Evolutionary conservation across 2,888 invertebrate species (phyloP).

Genomic region (Yponomeuta evonymella): DNA sequence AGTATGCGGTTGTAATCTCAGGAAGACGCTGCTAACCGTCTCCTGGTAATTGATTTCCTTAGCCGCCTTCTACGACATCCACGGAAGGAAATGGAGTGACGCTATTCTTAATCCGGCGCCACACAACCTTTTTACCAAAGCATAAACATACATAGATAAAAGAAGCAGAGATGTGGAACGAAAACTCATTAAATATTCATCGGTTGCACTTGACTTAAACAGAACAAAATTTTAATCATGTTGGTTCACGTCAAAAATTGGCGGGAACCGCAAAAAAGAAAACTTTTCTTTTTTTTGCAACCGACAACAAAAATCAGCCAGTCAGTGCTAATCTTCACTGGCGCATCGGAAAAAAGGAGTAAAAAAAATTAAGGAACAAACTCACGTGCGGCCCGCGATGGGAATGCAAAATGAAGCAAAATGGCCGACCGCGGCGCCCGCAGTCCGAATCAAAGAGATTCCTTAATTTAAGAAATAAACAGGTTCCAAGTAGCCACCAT

Average conservation of each 20-base stretch:
- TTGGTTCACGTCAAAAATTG: constrained; percentile 2
- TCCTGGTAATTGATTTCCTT: no score
- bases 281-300: neutral
- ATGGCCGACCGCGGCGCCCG: constrained; percentile 9
- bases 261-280: neutral
- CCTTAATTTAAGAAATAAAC: constrained; percentile 12
- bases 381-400: neutral
- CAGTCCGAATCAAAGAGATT: constrained; percentile 11
- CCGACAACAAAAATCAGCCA: neutral
- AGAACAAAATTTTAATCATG: constrained; percentile 1
- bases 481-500: neutral
- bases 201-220: neutral
- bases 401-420: constrained; percentile 16
- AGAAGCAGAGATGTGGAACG: neutral
- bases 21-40: no score
- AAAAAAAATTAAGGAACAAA: constrained; percentile 3
- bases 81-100: no score
- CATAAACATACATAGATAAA: no score
- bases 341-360: neutral
- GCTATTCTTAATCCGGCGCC: no score
- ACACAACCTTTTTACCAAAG: no score
- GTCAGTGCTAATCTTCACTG: constrained; percentile 2
- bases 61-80: no score
- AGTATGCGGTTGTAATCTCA: no score
- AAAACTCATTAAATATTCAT: neutral